Conservation (phyloP, 1,140 invertebrate genomes). For the Drosophila nigrodunni region DNA sequence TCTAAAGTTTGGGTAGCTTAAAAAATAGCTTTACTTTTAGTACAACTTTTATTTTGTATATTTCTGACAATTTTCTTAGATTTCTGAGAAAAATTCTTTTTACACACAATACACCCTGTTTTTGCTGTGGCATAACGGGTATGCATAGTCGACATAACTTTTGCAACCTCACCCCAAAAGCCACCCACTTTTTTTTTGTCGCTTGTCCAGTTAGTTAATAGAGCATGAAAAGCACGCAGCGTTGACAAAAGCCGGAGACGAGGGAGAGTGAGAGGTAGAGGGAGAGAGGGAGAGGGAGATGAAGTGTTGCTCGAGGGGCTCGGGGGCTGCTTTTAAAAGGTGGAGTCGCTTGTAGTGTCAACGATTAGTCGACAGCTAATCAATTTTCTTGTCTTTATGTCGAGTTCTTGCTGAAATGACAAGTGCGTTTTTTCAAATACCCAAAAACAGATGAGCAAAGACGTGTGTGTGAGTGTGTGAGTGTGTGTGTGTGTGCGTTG, state of each 20-base stretch:
- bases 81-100: no score
- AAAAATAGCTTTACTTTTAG: background rate
- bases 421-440: slow-evolving; percentile 68
- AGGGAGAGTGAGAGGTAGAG: background rate
- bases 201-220: slow-evolving; percentile 66
- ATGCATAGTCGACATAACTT: slow-evolving; percentile 1
- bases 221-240: slow-evolving; percentile 66
- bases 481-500: slow-evolving; percentile 1
- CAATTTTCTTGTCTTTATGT: slow-evolving; percentile 46
- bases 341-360: slow-evolving; percentile 57
- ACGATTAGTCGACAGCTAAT: slow-evolving; percentile 79
- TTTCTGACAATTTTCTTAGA: no score
- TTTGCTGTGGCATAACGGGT: no score
- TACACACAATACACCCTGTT: no score
- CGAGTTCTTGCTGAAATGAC: slow-evolving; percentile 43
- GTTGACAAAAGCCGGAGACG: slow-evolving; percentile 49
- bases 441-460: no score
- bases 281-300: slow-evolving; percentile 12
- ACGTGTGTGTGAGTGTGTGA: background rate
- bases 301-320: slow-evolving; percentile 12
- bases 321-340: slow-evolving; percentile 15
- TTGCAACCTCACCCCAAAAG: slow-evolving; percentile 39
- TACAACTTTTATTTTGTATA: no score
- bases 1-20: no score
- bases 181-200: slow-evolving; percentile 29